phyloP scores from a whole-genome alignment of 2,797 vertebrate genomes.

The Selene dorsalis region DNA sequence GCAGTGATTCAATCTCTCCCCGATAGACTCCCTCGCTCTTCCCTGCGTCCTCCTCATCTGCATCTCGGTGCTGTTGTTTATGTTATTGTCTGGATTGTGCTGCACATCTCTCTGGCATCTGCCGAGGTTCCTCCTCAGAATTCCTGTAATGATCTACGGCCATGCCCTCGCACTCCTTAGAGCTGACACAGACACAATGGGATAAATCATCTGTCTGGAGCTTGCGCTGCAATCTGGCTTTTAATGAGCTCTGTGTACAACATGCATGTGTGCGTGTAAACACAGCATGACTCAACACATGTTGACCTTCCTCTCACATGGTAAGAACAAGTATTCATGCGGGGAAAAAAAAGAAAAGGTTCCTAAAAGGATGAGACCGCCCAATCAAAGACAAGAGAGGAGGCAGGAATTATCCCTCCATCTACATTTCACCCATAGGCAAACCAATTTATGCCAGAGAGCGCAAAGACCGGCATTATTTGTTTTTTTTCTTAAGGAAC shows the following conservation, averaged over 20 bases:
- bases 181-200: slow-evolving; percentile 43
- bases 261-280: slow-evolving; percentile 38
- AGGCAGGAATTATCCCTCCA: slow-evolving; percentile 5
- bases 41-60: slow-evolving; percentile 29
- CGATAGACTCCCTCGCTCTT: slow-evolving; percentile 11
- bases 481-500: slow-evolving; percentile 11
- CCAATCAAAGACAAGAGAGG: slow-evolving; percentile 31
- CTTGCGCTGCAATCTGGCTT: slow-evolving; percentile 38
- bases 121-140: slow-evolving; percentile 55
- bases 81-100: slow-evolving; percentile 62
- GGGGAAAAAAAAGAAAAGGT: not conserved
- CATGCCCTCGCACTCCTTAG: slow-evolving; percentile 37
- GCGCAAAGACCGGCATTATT: not conserved
- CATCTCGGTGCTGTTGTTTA: slow-evolving; percentile 58
- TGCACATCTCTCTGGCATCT: slow-evolving; percentile 58
- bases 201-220: slow-evolving; percentile 60
- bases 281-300: slow-evolving; percentile 30
- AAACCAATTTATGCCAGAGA: slow-evolving; percentile 6
- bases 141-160: slow-evolving; percentile 67
- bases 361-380: slow-evolving; percentile 17
- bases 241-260: slow-evolving; percentile 36
- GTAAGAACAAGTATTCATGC: slow-evolving; percentile 15
- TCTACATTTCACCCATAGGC: slow-evolving; percentile 22
- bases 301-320: slow-evolving; percentile 33
- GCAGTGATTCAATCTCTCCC: slow-evolving; percentile 43